phyloP scores from a whole-genome alignment of 2,113 vertebrate genomes.

The Hippocampus zosterae region DNA sequence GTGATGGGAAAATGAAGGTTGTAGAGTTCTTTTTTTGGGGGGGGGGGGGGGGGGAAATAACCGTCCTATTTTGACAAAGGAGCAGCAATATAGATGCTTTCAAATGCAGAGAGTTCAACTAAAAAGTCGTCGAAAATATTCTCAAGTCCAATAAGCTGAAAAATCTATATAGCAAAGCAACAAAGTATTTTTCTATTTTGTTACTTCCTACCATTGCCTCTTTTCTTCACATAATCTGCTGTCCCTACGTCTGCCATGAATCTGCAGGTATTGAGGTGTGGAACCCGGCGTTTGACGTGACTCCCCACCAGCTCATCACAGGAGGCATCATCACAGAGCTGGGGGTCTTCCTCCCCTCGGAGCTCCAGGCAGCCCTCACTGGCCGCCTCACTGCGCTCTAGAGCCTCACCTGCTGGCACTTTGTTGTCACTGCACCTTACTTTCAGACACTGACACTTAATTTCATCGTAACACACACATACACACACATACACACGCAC shows the following conservation, averaged over 20 bases:
- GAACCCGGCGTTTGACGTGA: constrained; percentile 91
- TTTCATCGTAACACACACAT: constrained; percentile 27
- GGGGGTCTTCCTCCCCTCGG: constrained; percentile 82
- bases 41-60: not conserved
- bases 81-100: too few relatives aligned
- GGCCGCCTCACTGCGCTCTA: constrained; percentile 79
- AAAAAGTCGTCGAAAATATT: too few relatives aligned
- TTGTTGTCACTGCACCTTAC: constrained; percentile 53
- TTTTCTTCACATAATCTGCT: not conserved
- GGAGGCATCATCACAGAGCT: constrained; percentile 88
- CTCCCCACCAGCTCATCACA: constrained; percentile 86
- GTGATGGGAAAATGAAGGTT: not conserved
- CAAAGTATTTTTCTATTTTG: not conserved
- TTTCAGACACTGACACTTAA: constrained; percentile 33
- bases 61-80: too few relatives aligned
- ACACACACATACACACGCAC: constrained; percentile 14
- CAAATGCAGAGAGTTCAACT: not conserved
- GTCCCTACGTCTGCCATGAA: not conserved
- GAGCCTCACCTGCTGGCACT: constrained; percentile 43
- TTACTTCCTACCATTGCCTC: not conserved
- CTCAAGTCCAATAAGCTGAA: not conserved
- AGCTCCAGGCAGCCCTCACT: constrained; percentile 79
- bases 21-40: not conserved
- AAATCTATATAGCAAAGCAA: not conserved
- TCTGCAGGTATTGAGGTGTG: constrained; percentile 82